Conservation (phyloP, 2,888 invertebrate species). For the Lymantria monacha region DNA sequence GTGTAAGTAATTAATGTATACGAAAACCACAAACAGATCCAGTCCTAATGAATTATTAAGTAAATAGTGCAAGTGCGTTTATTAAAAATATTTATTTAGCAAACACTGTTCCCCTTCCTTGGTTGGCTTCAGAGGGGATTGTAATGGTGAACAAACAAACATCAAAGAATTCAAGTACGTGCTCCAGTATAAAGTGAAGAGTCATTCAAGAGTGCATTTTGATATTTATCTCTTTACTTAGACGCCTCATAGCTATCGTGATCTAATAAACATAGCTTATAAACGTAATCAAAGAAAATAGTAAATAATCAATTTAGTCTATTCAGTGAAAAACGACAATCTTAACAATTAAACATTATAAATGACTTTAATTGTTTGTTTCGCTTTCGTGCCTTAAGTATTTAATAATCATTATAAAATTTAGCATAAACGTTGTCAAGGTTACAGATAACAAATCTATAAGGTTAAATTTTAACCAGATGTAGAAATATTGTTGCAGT, state of each 20-base stretch:
- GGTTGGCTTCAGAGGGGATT: conserved; percentile 46
- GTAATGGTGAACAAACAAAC: conserved; percentile 63
- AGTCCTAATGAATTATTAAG: conserved; percentile 60
- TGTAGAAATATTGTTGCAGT: no score
- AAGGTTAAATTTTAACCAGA: no score
- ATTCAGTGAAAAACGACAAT: no score
- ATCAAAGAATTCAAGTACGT: conserved; percentile 58
- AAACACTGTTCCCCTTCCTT: conserved; percentile 52
- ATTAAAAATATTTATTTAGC: conserved; percentile 70
- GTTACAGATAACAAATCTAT: no score
- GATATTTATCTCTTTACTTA: conserved; percentile 11
- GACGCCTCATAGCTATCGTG: neutral
- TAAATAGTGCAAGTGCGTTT: conserved; percentile 62
- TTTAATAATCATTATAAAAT: no score
- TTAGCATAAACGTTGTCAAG: no score
- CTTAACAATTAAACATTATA: no score
- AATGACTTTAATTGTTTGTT: no score
- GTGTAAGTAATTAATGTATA: conserved; percentile 16
- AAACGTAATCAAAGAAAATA: neutral
- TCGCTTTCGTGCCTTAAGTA: no score
- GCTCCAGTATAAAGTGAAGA: conserved; percentile 34
- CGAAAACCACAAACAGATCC: conserved; percentile 24
- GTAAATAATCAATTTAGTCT: neutral
- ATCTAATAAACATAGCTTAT: neutral
- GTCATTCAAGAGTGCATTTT: conserved; percentile 39